Base-by-base conservation (phyloP, 2,888 invertebrate genomes). In the Philereme vetulata region DNA sequence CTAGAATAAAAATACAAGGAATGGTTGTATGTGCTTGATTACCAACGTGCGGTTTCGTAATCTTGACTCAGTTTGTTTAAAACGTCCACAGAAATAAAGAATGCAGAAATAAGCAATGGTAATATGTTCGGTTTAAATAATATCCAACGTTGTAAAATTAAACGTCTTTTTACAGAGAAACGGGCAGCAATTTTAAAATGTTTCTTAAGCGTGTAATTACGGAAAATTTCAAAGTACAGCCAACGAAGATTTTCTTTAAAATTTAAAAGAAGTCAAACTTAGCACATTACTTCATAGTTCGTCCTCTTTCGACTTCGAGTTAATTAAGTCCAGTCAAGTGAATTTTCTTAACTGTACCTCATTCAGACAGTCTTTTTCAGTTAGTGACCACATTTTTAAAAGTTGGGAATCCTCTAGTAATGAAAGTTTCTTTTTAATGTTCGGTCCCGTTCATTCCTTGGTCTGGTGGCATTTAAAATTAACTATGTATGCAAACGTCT, bases 401-500 rank as follows among this genome's bases (percentile, higher is more conserved):
- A 62, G 62, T 62, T 57, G 33, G 21, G 32, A 50, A 48, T 56
- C 52, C 57, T 44, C 47, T 44, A 44, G 54, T 38, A 53, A 50
- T 55, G n/a, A n/a, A 57, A 58, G 46, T 54, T 53, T 62, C 42
- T 54, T 62, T 54, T 44, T 48, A 54, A 51, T 57, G 50, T 35
- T 40, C 53, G 47, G 42, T 46, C 42, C 38, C 57, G 43, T 53
- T 50, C 56, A 56, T 61, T 60, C 48, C 45, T 52, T 21, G 32
- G 52, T 56, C 61, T 46, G 52, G 42, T n/a, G 33, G 56, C 61
- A 42, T 61, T 53, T 53, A 50, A 61, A 56, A 58, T 62, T 58
- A 58, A 55, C 51, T 58, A 54, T 57, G 58, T 58, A 62, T 58
- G 55, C 58, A 45, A 51, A 61, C 49, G 48, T 59, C 52, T 50